Evolutionary conservation across 2,113 vertebrate genomes (phyloP), one percentile per base, ranked within the genome.

Genomic region (Aplodontia rufa): DNA sequence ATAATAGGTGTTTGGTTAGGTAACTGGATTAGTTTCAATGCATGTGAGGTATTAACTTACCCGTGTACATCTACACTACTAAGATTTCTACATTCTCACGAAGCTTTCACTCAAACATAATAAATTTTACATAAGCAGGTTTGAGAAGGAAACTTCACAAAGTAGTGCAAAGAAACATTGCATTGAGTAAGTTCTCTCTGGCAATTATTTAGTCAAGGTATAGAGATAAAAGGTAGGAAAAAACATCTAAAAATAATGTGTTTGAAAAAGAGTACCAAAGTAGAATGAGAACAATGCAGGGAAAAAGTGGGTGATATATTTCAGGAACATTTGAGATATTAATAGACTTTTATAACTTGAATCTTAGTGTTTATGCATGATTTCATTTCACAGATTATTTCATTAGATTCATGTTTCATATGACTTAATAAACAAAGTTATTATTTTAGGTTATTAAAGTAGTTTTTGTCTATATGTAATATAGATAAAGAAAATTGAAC

Each of bases 291-390:
- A 88, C 32, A 19, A 45, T 9, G 51, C 4, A 22, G 1, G 8
- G 26, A 10, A 32, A 8, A 68, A 47, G 17, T 3, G 9, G 16
- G 26, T 51, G 1, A 19, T 40, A 2, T 17, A 7, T 45, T 45
- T n/a, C 1, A 4, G 9, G n/a, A 5, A 16, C 1, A 58, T 49
- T 78, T 40, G 49, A 40, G 60, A 47, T 20, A 32, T 4, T 47
- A 40, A 40, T 17, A 28, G 1, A 0, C 55, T 60, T 13, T 49
- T 2, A 1, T 45, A n/a, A 9, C 1, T 8, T 68, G 37, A 40
- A 75, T 68, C 32, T 55, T 75, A 9, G 2, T 55, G 37, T n/a
- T 66, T 94, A 37, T 37, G 5, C 8, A 37, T 16, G 10, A 76
- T 84, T 76, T 3, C 4, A 24, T 9, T 3, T 35, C 11, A 40